phyloP scores from a whole-genome alignment of 2,797 vertebrate species.

The Pipistrellus kuhlii region DNA sequence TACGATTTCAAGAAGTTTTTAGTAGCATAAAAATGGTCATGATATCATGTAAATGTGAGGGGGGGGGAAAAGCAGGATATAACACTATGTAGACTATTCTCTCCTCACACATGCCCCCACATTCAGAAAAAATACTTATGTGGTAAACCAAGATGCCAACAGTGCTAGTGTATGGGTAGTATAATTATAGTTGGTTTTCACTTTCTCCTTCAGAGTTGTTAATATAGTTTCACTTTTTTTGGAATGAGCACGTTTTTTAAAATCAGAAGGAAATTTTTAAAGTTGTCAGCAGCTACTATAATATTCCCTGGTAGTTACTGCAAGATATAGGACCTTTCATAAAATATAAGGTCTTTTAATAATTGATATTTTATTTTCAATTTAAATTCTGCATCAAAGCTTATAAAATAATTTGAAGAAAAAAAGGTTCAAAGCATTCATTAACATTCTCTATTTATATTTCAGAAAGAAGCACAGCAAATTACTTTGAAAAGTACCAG shows the following conservation, averaged over 20 bases:
- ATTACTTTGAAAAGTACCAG: conserved; percentile 6
- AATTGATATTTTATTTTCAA: conserved; percentile 26
- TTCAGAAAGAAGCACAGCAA: neutral
- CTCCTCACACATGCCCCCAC: neutral
- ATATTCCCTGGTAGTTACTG: neutral
- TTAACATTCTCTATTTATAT: neutral
- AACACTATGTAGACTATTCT: neutral
- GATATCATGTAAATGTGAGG: neutral
- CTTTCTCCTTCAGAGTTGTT: conserved; percentile 2
- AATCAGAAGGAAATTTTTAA: conserved; percentile 35
- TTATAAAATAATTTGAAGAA: conserved; percentile 32
- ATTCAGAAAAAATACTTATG: neutral
- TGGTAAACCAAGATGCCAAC: neutral
- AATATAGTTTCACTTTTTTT: conserved; percentile 24
- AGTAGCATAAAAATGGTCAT: neutral
- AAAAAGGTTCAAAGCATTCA: conserved; percentile 24
- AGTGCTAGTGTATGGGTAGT: neutral
- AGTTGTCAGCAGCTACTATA: neutral
- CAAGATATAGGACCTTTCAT: neutral
- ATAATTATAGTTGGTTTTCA: neutral
- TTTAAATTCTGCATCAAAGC: conserved; percentile 42
- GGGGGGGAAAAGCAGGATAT: neutral
- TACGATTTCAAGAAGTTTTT: neutral
- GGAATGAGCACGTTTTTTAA: neutral
- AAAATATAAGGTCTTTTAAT: conserved; percentile 33